These are phyloP conservation scores for Lacanobia oleracea DNA, from an alignment of 2,888 invertebrate species.

Conservation along the genomic window DNA sequence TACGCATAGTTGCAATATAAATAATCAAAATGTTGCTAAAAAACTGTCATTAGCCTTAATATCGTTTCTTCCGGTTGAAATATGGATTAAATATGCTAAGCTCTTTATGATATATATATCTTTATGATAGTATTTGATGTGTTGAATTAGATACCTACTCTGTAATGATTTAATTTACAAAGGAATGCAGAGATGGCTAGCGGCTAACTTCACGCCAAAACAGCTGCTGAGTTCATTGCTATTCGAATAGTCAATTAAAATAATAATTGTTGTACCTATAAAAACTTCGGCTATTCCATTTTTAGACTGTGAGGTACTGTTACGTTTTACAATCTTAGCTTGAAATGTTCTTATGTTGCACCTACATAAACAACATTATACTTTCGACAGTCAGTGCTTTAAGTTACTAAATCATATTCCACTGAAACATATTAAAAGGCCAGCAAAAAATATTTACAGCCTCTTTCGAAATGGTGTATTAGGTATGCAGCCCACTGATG, in stretches of 20 bases:
- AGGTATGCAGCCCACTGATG: constrained; percentile 47
- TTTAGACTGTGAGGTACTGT: not conserved
- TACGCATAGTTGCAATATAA: constrained; percentile 10
- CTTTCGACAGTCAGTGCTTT: not conserved
- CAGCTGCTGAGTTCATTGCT: constrained; percentile 24
- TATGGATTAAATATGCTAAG: constrained; percentile 29
- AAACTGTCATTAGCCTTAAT: constrained; percentile 17
- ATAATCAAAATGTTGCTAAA: constrained; percentile 29
- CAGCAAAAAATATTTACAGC: constrained; percentile 38
- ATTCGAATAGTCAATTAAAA: constrained; percentile 27
- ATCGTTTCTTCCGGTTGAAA: constrained; percentile 37
- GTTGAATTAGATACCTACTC: constrained; percentile 11
- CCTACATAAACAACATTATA: not conserved
- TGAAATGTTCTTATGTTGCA: not conserved
- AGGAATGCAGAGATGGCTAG: constrained; percentile 15
- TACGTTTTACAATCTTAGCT: not conserved
- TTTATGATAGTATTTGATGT: constrained; percentile 18
- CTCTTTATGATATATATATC: constrained; percentile 42
- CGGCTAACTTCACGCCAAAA: not conserved
- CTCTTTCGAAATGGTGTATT: constrained; percentile 52
- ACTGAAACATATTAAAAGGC: constrained; percentile 3
- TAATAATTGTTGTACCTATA: constrained; percentile 20
- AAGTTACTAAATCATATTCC: constrained; percentile 12
- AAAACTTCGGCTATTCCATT: constrained; percentile 10
- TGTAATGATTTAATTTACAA: constrained; percentile 42